A percentile compares a stretch with the other conserved stretches of the same genome.
These are phyloP conservation scores for Ectobius pallidus DNA, from an alignment of 2,888 invertebrate genomes.

Conservation along the genomic window DNA sequence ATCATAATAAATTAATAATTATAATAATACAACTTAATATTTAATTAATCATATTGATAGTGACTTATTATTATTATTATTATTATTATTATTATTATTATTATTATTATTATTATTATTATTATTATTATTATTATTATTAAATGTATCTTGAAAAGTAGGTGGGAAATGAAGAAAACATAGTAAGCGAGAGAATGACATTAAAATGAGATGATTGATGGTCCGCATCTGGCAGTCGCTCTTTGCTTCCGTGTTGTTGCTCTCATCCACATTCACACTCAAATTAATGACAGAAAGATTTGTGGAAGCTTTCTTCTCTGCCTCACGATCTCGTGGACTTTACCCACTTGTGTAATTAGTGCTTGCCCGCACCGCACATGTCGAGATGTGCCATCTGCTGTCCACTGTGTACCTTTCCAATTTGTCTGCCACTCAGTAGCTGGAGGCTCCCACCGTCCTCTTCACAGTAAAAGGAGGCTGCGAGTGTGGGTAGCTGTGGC, in stretches of 20 bases:
- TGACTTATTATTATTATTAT: no score
- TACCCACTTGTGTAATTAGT: constrained; percentile 21
- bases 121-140: no score
- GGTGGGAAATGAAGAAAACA: background rate
- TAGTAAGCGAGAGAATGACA: constrained; percentile 31
- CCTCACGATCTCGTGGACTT: constrained; percentile 22
- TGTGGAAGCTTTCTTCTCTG: constrained; percentile 23
- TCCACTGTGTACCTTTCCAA: constrained; percentile 40
- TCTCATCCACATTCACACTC: constrained; percentile 9
- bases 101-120: no score
- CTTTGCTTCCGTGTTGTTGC: constrained; percentile 30
- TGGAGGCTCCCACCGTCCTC: constrained; percentile 22
- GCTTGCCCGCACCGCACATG: constrained; percentile 22
- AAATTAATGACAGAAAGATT: constrained; percentile 42
- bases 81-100: no score
- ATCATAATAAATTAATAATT: no score
- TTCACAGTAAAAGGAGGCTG: constrained; percentile 24
- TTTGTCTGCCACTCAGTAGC: constrained; percentile 31
- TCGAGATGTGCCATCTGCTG: constrained; percentile 35
- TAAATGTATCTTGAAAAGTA: no score
- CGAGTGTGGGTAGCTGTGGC: constrained; percentile 11
- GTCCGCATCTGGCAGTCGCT: constrained; percentile 36
- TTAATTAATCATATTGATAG: no score
- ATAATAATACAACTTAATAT: no score
- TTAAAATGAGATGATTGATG: constrained; percentile 42